A percentile compares a stretch with the other conserved stretches of the same genome.
These are phyloP conservation scores for Epinephelus lanceolatus DNA, from an alignment of 2,113 vertebrate genomes.

Conservation along the genomic window DNA sequence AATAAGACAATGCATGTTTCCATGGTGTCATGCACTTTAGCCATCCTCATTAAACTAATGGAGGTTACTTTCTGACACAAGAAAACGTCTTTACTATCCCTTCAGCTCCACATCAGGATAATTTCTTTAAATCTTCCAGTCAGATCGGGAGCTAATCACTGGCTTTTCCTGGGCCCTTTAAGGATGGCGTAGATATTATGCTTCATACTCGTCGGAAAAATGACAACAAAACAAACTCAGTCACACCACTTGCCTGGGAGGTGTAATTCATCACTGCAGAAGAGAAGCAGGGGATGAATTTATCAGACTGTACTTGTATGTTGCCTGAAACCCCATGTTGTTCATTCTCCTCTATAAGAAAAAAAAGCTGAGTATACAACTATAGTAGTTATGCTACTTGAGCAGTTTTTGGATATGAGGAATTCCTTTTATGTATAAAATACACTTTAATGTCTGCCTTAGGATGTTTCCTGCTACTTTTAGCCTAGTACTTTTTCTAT, in stretches of 20 bases:
- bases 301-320: conserved; percentile 35
- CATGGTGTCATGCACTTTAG: conserved; percentile 28
- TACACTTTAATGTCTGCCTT: conserved; percentile 19
- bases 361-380: conserved; percentile 36
- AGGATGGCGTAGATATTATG: conserved; percentile 33
- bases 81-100: not conserved
- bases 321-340: conserved; percentile 6
- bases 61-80: conserved; percentile 18
- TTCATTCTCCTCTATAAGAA: conserved; percentile 6
- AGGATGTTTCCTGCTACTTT: not conserved
- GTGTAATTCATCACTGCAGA: conserved; percentile 49
- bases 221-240: conserved; percentile 31
- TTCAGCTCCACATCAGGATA: not conserved
- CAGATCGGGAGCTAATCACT: conserved; percentile 27
- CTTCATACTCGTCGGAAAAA: conserved; percentile 28
- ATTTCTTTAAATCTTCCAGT: conserved; percentile 21
- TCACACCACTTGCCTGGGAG: conserved; percentile 24
- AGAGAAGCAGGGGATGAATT: conserved; percentile 28
- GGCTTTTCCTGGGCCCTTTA: not conserved
- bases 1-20: conserved; percentile 38
- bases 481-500: too few relatives aligned
- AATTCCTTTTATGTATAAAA: conserved; percentile 3
- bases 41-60: conserved; percentile 43
- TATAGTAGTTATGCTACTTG: not conserved
- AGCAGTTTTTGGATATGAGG: conserved; percentile 2